Evolutionary conservation across 1,140 invertebrate genomes (phyloP).

Genomic region (Aphidius gifuensis): DNA sequence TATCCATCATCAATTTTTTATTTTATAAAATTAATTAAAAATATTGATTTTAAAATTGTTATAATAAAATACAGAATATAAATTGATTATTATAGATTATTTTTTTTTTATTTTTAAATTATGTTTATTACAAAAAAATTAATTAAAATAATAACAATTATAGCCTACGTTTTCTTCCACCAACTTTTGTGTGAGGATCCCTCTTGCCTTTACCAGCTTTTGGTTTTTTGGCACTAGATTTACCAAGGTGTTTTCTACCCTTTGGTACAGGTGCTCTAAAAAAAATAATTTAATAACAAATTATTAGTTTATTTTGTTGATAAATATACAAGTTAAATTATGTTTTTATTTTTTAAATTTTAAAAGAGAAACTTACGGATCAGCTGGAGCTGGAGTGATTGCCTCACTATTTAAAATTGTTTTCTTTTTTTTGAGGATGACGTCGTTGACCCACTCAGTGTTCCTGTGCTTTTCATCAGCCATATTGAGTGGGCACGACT

Average conservation of each 20-base stretch:
- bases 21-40: too few relatives aligned
- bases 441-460: constrained; percentile 30
- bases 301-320: background rate
- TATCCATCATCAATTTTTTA: background rate
- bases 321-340: too few relatives aligned
- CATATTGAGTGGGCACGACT: constrained; percentile 33
- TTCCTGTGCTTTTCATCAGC: constrained; percentile 40
- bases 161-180: constrained; percentile 62
- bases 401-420: constrained; percentile 16
- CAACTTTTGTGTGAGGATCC: constrained; percentile 59
- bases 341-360: too few relatives aligned
- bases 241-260: constrained; percentile 47
- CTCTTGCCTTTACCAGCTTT: constrained; percentile 64
- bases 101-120: constrained; percentile 4
- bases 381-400: constrained; percentile 2
- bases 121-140: constrained; percentile 10
- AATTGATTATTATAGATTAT: too few relatives aligned
- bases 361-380: background rate
- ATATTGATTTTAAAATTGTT: too few relatives aligned
- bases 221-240: constrained; percentile 54
- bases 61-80: too few relatives aligned
- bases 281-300: background rate
- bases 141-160: background rate
- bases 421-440: constrained; percentile 30
- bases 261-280: constrained; percentile 49